A percentile compares a stretch with the other conserved stretches of the same genome.
Evolutionary conservation across 2,113 vertebrate genomes (phyloP).

Genomic region (Eurystomus gularis): DNA sequence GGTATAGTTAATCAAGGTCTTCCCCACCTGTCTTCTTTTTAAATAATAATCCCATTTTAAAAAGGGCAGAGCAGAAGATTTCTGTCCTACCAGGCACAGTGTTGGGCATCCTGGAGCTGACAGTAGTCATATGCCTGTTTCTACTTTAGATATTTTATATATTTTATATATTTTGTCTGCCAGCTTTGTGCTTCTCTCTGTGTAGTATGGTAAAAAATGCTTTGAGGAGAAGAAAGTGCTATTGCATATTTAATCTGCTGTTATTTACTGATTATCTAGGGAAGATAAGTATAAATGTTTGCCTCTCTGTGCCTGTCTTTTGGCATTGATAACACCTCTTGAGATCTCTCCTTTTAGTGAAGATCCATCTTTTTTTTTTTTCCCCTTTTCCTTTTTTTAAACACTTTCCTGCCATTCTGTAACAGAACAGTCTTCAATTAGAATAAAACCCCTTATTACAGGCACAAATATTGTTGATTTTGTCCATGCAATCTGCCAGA

Average conservation of each 20-base stretch:
- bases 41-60: not conserved
- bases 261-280: not conserved
- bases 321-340: not conserved
- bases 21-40: not conserved
- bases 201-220: not conserved
- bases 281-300: not conserved
- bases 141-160: too few relatives aligned
- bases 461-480: not conserved
- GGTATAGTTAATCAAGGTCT: not conserved
- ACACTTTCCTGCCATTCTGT: not conserved
- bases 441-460: not conserved
- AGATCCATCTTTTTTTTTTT: accelerated
- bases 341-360: not conserved
- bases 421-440: not conserved
- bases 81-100: not conserved
- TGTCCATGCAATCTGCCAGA: not conserved
- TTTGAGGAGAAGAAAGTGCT: not conserved
- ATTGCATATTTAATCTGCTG: not conserved
- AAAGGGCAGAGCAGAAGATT: not conserved
- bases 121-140: not conserved
- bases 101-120: not conserved
- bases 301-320: not conserved
- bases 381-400: not conserved
- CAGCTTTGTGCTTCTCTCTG: not conserved
- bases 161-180: not conserved